Percentiles rank a stretch among this genome's conserved stretches.
These are phyloP conservation scores for Serranus cabrilla DNA, from an alignment of 2,797 vertebrate genomes.

Conservation along the genomic window DNA sequence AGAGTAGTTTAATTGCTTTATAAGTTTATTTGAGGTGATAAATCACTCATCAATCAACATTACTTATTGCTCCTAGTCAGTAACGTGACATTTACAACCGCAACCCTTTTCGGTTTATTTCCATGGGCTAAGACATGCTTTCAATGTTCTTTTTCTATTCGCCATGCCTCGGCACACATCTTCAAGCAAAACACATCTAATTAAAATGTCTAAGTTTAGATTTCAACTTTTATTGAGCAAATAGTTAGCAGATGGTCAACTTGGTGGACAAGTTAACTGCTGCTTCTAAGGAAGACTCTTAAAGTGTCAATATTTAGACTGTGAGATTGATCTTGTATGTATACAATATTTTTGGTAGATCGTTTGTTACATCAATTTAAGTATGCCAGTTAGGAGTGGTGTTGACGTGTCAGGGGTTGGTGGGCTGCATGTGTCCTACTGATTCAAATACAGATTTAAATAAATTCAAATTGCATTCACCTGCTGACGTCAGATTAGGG, in stretches of 20 bases:
- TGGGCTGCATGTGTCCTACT: not conserved
- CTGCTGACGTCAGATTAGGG: constrained; percentile 18
- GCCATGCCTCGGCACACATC: not conserved
- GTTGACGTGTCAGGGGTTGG: not conserved
- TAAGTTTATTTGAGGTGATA: not conserved
- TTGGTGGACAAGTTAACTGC: not conserved
- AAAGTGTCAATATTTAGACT: not conserved
- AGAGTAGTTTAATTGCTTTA: not conserved
- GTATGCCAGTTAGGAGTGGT: not conserved
- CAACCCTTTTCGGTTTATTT: not conserved
- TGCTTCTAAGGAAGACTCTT: constrained; percentile 1
- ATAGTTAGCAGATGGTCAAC: constrained; percentile 20
- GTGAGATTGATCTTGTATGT: not conserved
- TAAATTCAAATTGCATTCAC: constrained; percentile 23
- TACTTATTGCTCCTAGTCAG: too few species aligned
- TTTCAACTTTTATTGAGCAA: constrained; percentile 25
- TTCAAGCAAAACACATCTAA: not conserved
- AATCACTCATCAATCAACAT: too few species aligned
- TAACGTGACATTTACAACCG: not conserved
- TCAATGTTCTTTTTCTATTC: constrained; percentile 8
- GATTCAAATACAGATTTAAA: constrained; percentile 41
- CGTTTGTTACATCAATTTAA: not conserved
- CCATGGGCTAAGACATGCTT: not conserved
- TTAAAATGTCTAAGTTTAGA: constrained; percentile 26
- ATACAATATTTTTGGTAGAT: not conserved